These are phyloP conservation scores for Mormyrus hasselquistii DNA, from an alignment of 2,797 vertebrate species.

Conservation along the genomic window DNA sequence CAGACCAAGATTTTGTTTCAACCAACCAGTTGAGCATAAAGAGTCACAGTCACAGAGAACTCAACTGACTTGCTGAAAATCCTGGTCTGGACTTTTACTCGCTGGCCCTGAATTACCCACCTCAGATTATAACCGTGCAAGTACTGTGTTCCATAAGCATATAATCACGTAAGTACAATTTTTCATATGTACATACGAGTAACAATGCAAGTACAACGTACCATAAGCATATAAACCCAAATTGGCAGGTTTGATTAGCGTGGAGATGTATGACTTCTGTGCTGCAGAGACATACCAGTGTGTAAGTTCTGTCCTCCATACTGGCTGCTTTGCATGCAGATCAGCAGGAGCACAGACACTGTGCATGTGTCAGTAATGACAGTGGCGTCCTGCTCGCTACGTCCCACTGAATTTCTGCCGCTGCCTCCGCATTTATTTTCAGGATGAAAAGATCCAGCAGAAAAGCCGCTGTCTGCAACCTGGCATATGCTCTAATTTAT, in stretches of 20 bases:
- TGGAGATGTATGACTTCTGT: background rate
- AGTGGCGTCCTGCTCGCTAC: background rate
- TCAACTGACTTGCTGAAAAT: background rate
- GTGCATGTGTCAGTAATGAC: background rate
- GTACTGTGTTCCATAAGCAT: background rate
- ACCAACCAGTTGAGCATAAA: too few relatives aligned
- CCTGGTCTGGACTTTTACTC: background rate
- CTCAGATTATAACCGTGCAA: background rate
- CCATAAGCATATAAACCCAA: background rate
- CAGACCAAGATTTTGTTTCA: too few relatives aligned
- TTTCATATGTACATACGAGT: background rate
- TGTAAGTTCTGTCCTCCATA: background rate
- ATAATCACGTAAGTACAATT: background rate
- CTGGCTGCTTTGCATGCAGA: background rate
- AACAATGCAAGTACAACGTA: background rate
- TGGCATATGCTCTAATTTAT: background rate
- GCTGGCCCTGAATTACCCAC: background rate
- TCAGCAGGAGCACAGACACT: background rate
- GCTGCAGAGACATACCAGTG: background rate
- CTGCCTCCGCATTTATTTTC: background rate
- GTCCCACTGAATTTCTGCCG: background rate
- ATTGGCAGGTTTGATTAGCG: background rate
- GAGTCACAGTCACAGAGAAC: too few relatives aligned
- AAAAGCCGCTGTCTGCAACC: background rate
- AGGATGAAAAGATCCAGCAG: background rate